Evolutionary conservation across 1,140 invertebrate genomes (phyloP).

Genomic region (Battus philenor): DNA sequence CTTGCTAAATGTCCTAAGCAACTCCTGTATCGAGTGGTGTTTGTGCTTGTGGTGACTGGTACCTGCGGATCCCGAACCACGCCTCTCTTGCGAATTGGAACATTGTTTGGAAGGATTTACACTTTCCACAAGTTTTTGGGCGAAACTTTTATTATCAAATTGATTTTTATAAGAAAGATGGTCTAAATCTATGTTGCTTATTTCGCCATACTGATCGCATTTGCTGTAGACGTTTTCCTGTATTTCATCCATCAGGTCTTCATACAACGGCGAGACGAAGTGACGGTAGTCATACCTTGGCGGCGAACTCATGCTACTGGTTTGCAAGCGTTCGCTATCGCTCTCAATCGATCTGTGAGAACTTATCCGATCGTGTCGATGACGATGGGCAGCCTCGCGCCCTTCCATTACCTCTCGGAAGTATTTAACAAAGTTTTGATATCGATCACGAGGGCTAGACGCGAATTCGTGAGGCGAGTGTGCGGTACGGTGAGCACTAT

Average conservation of each 20-base stretch:
- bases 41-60: slow-evolving; percentile 73
- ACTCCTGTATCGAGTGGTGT: slow-evolving; percentile 82
- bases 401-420: slow-evolving; percentile 53
- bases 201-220: slow-evolving; percentile 71
- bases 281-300: slow-evolving; percentile 50
- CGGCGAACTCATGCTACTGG: slow-evolving; percentile 39
- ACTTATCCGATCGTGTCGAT: background rate
- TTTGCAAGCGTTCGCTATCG: slow-evolving; percentile 49
- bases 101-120: slow-evolving; percentile 30
- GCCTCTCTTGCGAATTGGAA: slow-evolving; percentile 32
- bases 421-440: slow-evolving; percentile 54
- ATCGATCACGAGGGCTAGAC: slow-evolving; percentile 42
- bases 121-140: slow-evolving; percentile 66
- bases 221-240: slow-evolving; percentile 70
- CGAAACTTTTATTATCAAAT: slow-evolving; percentile 77
- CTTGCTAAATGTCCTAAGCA: slow-evolving; percentile 83
- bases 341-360: slow-evolving; percentile 27
- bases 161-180: slow-evolving; percentile 51
- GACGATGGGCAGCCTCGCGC: slow-evolving; percentile 24
- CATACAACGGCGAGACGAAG: slow-evolving; percentile 58
- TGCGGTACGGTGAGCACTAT: slow-evolving; percentile 40
- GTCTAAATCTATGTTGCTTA: slow-evolving; percentile 53
- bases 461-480: slow-evolving; percentile 21
- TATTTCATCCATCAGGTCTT: slow-evolving; percentile 70
- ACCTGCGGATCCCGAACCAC: slow-evolving; percentile 45